Base-by-base conservation (phyloP, 2,797 vertebrate genomes). In the Delichon dasypus region DNA sequence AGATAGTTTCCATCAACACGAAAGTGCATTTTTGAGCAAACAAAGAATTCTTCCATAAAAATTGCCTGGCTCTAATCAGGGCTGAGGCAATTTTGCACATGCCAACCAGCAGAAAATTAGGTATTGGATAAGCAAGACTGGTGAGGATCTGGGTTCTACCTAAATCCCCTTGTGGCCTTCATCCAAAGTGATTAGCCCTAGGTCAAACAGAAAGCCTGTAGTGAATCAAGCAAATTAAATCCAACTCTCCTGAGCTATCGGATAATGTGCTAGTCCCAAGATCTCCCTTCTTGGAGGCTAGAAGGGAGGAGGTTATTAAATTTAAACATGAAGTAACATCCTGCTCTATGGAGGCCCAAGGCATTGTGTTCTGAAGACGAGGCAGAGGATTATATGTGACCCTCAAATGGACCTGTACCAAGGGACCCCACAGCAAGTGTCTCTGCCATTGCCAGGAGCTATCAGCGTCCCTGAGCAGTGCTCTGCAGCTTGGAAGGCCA, bases 1-100 rank as follows among this genome's bases (percentile, higher is more conserved):
- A 95, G 94, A 96, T 95, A 94, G 92, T 97, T 97, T 95, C 95
- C 93, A 95, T 97, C 96, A 96, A 97, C 93, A 94, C 89, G 0
- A 95, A 94, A 95, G 50, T 87, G 86, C 92, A 92, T 96, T 97
- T 97, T 74, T 95, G 74, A 94, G 81, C 91, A 95, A 96, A 92
- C 67, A 96, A 93, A 95, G 91, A 95, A 94, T 92, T 74, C 89
- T 93, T 95, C 93, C 90, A 95, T 95, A 95, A 96, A 94, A 95
- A 90, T 92, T 95, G 93, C 91, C 95, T 96, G 94, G 72, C 90
- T 96, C 88, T 95, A 94, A 95, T 97, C 94, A 95, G 75, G 13
- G 15, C 71, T 94, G 76, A 95, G 76, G 88, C 90, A 94, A 94
- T 96, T 95, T 90, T 84, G 77, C 64, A 88, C 95, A 93, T 96